Percentiles rank a stretch among this genome's conserved stretches.
Conservation (phyloP, 1,140 invertebrate genomes). For the Dendroctonus valens region DNA sequence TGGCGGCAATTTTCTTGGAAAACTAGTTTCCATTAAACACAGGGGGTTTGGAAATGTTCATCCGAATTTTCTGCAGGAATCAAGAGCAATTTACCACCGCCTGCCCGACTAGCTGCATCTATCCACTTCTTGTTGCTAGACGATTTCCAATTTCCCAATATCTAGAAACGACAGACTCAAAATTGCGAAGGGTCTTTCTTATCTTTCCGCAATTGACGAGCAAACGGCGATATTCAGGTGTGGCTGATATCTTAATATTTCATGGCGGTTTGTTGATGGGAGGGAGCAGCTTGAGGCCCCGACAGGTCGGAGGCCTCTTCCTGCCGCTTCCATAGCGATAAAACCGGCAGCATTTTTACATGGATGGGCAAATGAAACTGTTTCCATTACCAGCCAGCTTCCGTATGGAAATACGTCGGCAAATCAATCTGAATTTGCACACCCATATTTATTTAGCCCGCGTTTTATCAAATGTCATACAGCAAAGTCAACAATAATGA, state of each 20-base stretch:
- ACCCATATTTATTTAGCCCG: slow-evolving; percentile 16
- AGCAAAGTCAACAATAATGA: slow-evolving; percentile 21
- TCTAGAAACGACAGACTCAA: slow-evolving; percentile 30
- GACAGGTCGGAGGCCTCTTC: no score
- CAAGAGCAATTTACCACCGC: slow-evolving; percentile 6
- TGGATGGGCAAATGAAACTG: no score
- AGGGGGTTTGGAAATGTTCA: no score
- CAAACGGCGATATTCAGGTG: slow-evolving; percentile 28
- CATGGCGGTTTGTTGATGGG: neutral
- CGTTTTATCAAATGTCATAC: slow-evolving; percentile 20
- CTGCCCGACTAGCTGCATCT: slow-evolving; percentile 8
- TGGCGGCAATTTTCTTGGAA: no score
- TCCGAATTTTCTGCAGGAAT: no score
- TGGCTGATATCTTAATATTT: slow-evolving; percentile 27
- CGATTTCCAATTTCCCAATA: slow-evolving; percentile 30
- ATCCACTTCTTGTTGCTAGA: slow-evolving; percentile 19
- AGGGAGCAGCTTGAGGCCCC: no score
- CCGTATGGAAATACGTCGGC: no score
- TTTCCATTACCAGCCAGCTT: no score
- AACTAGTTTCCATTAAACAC: no score
- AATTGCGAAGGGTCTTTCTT: slow-evolving; percentile 21
- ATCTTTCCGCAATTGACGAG: slow-evolving; percentile 19
- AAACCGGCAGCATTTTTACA: no score
- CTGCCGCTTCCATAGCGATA: no score
- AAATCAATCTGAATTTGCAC: slow-evolving; percentile 15